These are phyloP conservation scores for Melanogrammus aeglefinus DNA, from an alignment of 2,797 vertebrate species.

Conservation along the genomic window DNA sequence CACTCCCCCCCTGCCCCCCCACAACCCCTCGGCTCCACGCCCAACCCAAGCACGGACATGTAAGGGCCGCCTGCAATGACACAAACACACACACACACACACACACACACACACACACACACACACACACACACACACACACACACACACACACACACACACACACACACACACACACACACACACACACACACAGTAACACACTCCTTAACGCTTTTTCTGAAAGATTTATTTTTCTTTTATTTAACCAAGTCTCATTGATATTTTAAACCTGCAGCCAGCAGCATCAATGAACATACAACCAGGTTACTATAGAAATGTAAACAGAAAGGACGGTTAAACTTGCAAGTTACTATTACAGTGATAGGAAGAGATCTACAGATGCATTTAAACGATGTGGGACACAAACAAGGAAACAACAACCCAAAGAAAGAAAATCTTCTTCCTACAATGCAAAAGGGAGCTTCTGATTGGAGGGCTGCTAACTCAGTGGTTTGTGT, in stretches of 20 bases:
- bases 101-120: not conserved
- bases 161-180: not conserved
- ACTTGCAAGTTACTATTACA: not conserved
- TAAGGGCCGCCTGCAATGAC: slow-evolving; percentile 50
- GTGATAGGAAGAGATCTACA: not conserved
- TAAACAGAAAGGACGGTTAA: not conserved
- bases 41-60: slow-evolving; percentile 83
- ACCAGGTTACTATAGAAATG: not conserved
- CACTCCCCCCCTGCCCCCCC: slow-evolving; percentile 71
- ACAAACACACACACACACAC: not conserved
- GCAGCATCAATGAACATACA: not conserved
- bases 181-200: too few relatives aligned
- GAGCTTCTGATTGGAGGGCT: not conserved
- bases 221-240: too few relatives aligned
- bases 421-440: too few relatives aligned
- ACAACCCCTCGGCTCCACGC: slow-evolving; percentile 74
- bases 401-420: too few relatives aligned
- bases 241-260: too few relatives aligned
- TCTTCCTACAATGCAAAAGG: too few relatives aligned
- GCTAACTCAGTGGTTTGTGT: slow-evolving; percentile 7
- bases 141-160: too few relatives aligned
- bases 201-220: not conserved
- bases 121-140: too few relatives aligned
- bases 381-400: not conserved
- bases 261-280: too few relatives aligned